phyloP scores from a whole-genome alignment of 2,888 invertebrate genomes.

The Tetanocera ferruginea region DNA sequence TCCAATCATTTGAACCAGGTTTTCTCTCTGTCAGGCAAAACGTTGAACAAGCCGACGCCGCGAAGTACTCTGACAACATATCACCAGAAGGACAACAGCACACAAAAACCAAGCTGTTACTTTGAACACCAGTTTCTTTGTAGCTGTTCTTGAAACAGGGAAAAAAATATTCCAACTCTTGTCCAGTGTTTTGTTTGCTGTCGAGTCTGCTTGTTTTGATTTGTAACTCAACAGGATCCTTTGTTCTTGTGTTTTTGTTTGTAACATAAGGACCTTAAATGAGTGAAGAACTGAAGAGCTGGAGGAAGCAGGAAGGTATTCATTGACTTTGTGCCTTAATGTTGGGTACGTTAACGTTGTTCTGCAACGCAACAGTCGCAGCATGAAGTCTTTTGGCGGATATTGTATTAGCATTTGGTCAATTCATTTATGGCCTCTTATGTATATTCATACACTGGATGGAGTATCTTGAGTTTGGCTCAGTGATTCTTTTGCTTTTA shows the following conservation, averaged over 20 bases:
- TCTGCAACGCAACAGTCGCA: constrained; percentile 3
- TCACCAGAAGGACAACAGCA: constrained; percentile 23
- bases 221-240: constrained; percentile 64
- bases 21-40: background rate
- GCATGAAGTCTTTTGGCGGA: constrained; percentile 34
- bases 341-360: constrained; percentile 24
- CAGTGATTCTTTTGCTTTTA: constrained; percentile 9
- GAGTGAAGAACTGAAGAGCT: background rate
- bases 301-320: background rate
- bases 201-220: constrained; percentile 65
- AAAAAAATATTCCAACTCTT: constrained; percentile 47
- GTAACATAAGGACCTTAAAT: constrained; percentile 16
- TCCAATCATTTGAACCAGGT: background rate
- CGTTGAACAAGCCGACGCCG: constrained; percentile 1
- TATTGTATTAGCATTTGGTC: constrained; percentile 38
- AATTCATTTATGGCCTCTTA: constrained; percentile 16
- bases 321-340: constrained; percentile 27
- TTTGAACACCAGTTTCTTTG: constrained; percentile 14
- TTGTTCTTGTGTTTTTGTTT: constrained; percentile 50
- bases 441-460: background rate
- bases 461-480: background rate
- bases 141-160: constrained; percentile 13
- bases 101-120: constrained; percentile 12
- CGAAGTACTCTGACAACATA: constrained; percentile 20
- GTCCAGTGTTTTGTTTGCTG: constrained; percentile 65